Conservation (phyloP, 92 coral and sea anemone species). For the Chrysogorgia sp. region DNA sequence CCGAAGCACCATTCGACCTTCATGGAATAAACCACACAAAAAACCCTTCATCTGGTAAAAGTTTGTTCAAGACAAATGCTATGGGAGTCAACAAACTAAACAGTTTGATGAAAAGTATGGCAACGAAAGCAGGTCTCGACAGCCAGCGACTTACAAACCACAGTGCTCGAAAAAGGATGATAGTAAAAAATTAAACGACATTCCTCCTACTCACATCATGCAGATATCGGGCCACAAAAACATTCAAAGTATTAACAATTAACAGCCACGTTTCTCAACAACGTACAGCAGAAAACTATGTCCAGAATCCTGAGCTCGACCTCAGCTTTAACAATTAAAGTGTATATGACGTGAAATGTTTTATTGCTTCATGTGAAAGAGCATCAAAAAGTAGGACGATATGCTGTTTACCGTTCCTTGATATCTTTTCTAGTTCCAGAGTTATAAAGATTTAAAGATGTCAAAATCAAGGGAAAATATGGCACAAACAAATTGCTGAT, state of each 20-base stretch:
- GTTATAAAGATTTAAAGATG: no score
- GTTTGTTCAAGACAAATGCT: slow-evolving; percentile 54
- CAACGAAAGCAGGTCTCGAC: slow-evolving; percentile 44
- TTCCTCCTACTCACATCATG: slow-evolving; percentile 62
- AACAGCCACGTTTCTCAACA: slow-evolving; percentile 50
- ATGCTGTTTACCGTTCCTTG: no score
- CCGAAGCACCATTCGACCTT: slow-evolving; percentile 44
- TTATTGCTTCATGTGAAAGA: no score
- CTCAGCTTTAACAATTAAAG: background rate
- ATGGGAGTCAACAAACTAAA: slow-evolving; percentile 62
- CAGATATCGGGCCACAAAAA: slow-evolving; percentile 60
- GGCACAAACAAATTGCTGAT: no score
- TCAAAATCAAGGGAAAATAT: no score
- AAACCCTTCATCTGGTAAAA: slow-evolving; percentile 46
- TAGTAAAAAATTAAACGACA: slow-evolving; percentile 59
- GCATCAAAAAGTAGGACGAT: no score
- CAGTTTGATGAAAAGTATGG: slow-evolving; percentile 60
- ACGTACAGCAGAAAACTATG: slow-evolving; percentile 58
- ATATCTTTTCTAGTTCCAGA: no score
- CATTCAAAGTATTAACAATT: slow-evolving; percentile 53
- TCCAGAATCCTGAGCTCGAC: slow-evolving; percentile 39
- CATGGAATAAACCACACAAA: slow-evolving; percentile 48
- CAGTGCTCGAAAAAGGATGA: slow-evolving; percentile 63
- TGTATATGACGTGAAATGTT: no score
- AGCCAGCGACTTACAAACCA: slow-evolving; percentile 55